These are phyloP conservation scores for Chironomus riparius DNA, from an alignment of 2,888 invertebrate genomes.

Conservation along the genomic window DNA sequence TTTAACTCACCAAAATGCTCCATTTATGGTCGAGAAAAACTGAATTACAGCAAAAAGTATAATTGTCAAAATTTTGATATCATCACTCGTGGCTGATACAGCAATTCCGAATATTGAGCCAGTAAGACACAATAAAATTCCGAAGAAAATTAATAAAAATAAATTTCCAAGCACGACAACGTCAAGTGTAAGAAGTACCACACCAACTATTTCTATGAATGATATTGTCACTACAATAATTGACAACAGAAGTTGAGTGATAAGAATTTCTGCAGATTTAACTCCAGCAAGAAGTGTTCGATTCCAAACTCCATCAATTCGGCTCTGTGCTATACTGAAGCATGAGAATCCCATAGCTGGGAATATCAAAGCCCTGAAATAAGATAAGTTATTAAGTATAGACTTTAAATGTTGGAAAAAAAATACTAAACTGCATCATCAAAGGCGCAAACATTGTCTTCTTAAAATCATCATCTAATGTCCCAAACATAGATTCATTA, in stretches of 20 bases:
- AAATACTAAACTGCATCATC: background rate
- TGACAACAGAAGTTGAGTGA: background rate
- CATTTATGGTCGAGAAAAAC: background rate
- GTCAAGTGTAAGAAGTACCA: background rate
- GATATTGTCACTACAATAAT: background rate
- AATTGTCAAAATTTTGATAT: background rate
- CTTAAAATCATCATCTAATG: background rate
- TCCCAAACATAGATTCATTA: background rate
- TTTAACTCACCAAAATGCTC: background rate
- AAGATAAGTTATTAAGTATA: background rate
- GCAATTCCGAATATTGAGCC: background rate
- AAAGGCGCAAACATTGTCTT: background rate
- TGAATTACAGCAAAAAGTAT: background rate
- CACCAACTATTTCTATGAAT: background rate
- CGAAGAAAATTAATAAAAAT: background rate
- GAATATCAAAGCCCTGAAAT: background rate
- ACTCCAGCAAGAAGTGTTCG: conserved; percentile 12
- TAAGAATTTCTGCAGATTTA: background rate
- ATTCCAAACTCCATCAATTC: conserved; percentile 11
- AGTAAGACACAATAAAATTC: background rate
- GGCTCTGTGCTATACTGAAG: background rate
- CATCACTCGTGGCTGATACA: background rate
- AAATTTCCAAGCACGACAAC: background rate
- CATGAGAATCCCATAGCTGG: background rate
- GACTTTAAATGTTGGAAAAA: no score